phyloP scores from a whole-genome alignment of 1,140 invertebrate genomes.

The Drosophila triauraria region DNA sequence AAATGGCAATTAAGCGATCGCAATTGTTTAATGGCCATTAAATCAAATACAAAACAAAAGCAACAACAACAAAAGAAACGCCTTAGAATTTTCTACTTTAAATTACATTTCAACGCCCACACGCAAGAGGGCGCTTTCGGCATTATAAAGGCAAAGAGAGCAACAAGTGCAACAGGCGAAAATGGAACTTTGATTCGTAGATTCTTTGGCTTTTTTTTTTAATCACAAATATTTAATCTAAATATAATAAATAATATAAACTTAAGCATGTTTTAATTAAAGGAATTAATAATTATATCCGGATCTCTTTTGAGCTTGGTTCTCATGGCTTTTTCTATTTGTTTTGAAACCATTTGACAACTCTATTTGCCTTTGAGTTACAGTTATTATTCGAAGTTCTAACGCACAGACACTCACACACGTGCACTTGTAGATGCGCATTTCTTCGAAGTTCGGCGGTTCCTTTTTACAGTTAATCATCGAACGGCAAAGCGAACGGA shows the following conservation, averaged over 20 bases:
- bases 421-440: background rate
- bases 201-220: too few relatives aligned
- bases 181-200: background rate
- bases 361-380: background rate
- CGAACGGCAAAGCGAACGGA: constrained; percentile 14
- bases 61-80: background rate
- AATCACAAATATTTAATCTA: too few relatives aligned
- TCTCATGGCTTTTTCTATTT: background rate
- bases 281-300: background rate
- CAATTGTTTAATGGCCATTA: constrained; percentile 27
- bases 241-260: too few relatives aligned
- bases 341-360: background rate
- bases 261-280: too few relatives aligned
- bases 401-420: background rate
- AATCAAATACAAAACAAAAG: background rate
- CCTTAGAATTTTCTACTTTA: background rate
- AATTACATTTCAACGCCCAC: background rate
- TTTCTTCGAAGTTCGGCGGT: background rate
- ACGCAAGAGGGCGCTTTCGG: constrained; percentile 10
- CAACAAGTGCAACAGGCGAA: background rate
- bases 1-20: constrained; percentile 30
- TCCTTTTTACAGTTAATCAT: constrained; percentile 35
- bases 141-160: background rate
- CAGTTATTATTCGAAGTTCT: background rate
- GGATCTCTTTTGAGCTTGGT: background rate